A percentile compares a stretch with the other conserved stretches of the same genome.
phyloP scores from a whole-genome alignment of 2,113 vertebrate species.

The Sakesphorus luctuosus region DNA sequence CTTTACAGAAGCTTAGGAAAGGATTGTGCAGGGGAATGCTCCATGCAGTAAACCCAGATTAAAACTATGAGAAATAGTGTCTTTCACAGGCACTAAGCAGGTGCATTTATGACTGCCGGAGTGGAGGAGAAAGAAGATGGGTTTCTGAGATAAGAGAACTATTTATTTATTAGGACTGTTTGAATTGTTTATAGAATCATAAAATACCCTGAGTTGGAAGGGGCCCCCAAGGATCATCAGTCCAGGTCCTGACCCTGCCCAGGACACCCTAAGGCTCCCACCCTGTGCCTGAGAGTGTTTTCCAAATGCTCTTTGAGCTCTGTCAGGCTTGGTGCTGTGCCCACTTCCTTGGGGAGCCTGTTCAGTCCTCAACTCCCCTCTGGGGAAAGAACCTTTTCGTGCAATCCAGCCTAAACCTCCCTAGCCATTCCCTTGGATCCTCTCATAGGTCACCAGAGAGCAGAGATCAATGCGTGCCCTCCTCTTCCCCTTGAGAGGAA shows the following conservation, averaged over 20 bases:
- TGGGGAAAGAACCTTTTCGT: not conserved
- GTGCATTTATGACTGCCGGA: not conserved
- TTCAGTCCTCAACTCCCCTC: accelerated
- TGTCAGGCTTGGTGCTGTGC: not conserved
- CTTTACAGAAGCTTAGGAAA: not conserved
- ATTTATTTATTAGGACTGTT: not conserved
- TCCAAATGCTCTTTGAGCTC: accelerated
- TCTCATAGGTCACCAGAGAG: not conserved
- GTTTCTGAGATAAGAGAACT: not conserved
- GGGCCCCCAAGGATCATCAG: no score
- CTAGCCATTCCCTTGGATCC: accelerated
- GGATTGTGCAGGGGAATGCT: not conserved
- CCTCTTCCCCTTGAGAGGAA: not conserved
- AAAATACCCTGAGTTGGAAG: not conserved
- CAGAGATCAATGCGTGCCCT: not conserved
- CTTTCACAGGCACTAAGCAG: not conserved
- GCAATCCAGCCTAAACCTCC: accelerated
- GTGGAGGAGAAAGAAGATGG: not conserved
- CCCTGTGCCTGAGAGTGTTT: not conserved
- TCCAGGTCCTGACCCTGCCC: not conserved
- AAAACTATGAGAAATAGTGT: not conserved
- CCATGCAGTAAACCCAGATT: not conserved
- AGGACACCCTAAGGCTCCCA: not conserved
- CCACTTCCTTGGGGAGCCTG: not conserved
- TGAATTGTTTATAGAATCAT: not conserved